Percentiles rank a stretch among this genome's conserved stretches.
phyloP scores from a whole-genome alignment of 2,888 invertebrate genomes.

The Euphydryas editha region DNA sequence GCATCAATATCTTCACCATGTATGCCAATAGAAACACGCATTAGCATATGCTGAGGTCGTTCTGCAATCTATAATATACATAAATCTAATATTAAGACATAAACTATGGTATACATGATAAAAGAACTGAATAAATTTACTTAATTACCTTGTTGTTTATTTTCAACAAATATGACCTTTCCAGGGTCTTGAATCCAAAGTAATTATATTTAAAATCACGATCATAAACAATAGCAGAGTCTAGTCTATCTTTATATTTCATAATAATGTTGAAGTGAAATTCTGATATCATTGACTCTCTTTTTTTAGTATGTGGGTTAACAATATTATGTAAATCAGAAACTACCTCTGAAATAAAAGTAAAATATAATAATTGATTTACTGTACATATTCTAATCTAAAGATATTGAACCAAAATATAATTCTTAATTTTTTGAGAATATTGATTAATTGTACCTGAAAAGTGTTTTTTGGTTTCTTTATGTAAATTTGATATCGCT shows the following conservation, averaged over 20 bases:
- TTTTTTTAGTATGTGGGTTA: slow-evolving; percentile 88
- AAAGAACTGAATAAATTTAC: not conserved
- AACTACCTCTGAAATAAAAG: slow-evolving; percentile 91
- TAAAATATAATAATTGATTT: not conserved
- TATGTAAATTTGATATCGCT: slow-evolving; percentile 98
- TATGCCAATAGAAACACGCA: slow-evolving; percentile 98
- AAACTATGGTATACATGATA: not conserved
- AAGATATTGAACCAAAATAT: no score
- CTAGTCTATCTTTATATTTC: slow-evolving; percentile 93
- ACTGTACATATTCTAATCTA: not conserved
- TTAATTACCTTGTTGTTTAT: slow-evolving; percentile 89
- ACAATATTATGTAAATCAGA: slow-evolving; percentile 91
- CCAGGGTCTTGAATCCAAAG: slow-evolving; percentile 99
- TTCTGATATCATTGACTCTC: slow-evolving; percentile 94
- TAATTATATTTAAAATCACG: slow-evolving; percentile 98
- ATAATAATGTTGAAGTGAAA: slow-evolving; percentile 91
- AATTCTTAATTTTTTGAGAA: no score
- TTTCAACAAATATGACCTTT: slow-evolving; percentile 96
- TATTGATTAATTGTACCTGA: no score
- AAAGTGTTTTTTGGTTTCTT: slow-evolving; percentile 98
- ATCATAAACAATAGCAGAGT: slow-evolving; percentile 98
- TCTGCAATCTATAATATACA: slow-evolving; percentile 87
- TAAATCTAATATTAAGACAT: not conserved
- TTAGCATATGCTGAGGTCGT: slow-evolving; percentile 99
- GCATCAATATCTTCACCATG: slow-evolving; percentile 96